These are phyloP conservation scores for Pristionchus fissidentatus DNA, from an alignment of 2,888 invertebrate genomes.

Conservation along the genomic window DNA sequence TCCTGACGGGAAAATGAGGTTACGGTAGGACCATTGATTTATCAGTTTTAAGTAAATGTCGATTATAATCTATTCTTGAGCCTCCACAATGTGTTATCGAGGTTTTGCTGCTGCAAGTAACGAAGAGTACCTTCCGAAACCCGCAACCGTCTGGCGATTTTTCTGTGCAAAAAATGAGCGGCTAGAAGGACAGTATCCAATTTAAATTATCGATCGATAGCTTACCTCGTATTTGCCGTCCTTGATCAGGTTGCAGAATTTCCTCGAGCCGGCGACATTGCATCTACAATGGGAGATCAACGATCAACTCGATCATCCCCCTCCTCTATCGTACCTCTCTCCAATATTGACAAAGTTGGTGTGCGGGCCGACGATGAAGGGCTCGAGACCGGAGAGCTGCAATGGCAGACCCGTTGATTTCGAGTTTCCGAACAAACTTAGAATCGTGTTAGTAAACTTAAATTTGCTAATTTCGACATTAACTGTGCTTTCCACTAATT, in stretches of 20 bases:
- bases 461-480: too few species aligned
- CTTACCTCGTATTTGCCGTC: slow-evolving; percentile 79
- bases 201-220: background rate
- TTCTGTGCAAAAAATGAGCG: too few species aligned
- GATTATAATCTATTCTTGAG: too few species aligned
- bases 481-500: too few species aligned
- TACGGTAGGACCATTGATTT: background rate
- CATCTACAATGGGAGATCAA: slow-evolving; percentile 73
- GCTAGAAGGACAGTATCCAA: background rate
- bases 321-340: slow-evolving; percentile 77
- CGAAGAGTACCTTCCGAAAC: too few species aligned
- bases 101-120: too few species aligned
- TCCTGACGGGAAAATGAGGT: slow-evolving; percentile 74
- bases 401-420: slow-evolving; percentile 63
- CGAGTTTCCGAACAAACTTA: too few species aligned
- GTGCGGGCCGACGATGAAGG: slow-evolving; percentile 77
- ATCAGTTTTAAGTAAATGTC: too few species aligned
- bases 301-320: background rate
- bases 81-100: too few species aligned
- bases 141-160: too few species aligned
- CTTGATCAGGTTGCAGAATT: slow-evolving; percentile 79
- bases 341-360: slow-evolving; percentile 81
- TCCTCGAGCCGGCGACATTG: slow-evolving; percentile 80
- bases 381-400: slow-evolving; percentile 79
- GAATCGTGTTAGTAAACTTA: too few species aligned